Conservation (phyloP, 2,797 vertebrate genomes). For the Acrossocheilus fasciatus region DNA sequence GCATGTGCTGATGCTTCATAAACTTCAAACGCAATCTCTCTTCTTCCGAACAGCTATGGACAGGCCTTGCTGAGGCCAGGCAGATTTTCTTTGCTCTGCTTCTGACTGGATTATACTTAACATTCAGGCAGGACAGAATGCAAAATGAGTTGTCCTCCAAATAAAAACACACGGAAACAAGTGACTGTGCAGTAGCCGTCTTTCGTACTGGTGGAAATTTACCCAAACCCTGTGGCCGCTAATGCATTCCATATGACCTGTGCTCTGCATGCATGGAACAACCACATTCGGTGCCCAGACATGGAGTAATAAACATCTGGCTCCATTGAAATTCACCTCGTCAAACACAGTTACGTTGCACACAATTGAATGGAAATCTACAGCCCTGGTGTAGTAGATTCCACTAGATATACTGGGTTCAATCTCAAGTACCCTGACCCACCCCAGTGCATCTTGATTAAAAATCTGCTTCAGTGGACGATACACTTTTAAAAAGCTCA, state of each 20-base stretch:
- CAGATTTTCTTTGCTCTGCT: constrained; percentile 53
- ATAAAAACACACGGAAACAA: constrained; percentile 8
- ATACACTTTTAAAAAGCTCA: constrained; percentile 13
- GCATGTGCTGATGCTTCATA: constrained; percentile 71
- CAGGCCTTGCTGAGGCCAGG: constrained; percentile 58
- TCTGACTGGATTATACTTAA: constrained; percentile 53
- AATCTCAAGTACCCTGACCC: constrained; percentile 20
- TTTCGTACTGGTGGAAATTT: constrained; percentile 11
- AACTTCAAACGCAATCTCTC: constrained; percentile 71
- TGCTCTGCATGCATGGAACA: constrained; percentile 27
- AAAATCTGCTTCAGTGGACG: constrained; percentile 16
- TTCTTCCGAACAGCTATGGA: constrained; percentile 60
- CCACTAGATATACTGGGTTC: not conserved
- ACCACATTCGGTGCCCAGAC: constrained; percentile 34
- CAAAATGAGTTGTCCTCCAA: constrained; percentile 31
- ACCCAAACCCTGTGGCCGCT: constrained; percentile 22
- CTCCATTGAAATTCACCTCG: constrained; percentile 36
- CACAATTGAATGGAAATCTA: constrained; percentile 30
- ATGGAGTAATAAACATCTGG: constrained; percentile 46
- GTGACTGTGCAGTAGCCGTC: constrained; percentile 1
- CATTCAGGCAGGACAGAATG: constrained; percentile 24
- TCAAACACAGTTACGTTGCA: constrained; percentile 21
- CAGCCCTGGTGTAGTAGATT: not conserved
- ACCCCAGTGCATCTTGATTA: constrained; percentile 31
- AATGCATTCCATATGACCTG: constrained; percentile 38